A percentile compares a stretch with the other conserved stretches of the same genome.
phyloP scores from a whole-genome alignment of 2,797 vertebrate species.

The Jordanella pulchra region DNA sequence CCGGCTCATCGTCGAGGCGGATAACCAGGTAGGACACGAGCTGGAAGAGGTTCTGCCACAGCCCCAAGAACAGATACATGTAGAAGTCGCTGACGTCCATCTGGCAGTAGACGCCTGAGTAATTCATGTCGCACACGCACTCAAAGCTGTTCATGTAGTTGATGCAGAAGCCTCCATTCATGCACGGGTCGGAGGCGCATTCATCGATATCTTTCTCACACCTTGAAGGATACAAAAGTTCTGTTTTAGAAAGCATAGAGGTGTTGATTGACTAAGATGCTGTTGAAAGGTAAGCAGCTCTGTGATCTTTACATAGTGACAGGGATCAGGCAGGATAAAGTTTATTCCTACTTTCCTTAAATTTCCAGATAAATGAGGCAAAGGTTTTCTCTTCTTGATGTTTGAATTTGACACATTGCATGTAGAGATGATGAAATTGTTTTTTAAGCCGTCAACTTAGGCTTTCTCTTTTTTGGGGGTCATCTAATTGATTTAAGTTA shows the following conservation, averaged over 20 bases:
- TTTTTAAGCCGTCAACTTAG: too few species aligned
- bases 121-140: slow-evolving; percentile 87
- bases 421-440: background rate
- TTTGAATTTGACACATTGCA: background rate
- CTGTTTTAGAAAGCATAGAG: background rate
- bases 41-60: slow-evolving; percentile 96
- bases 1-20: slow-evolving; percentile 87
- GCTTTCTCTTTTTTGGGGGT: too few species aligned
- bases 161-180: slow-evolving; percentile 87
- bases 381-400: too few species aligned
- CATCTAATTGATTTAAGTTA: background rate
- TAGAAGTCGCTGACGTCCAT: slow-evolving; percentile 90
- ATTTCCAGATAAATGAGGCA: too few species aligned
- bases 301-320: too few species aligned
- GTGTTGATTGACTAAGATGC: background rate
- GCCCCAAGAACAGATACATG: slow-evolving; percentile 85
- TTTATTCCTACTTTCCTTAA: background rate
- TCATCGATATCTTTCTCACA: slow-evolving; percentile 91
- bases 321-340: background rate
- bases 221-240: slow-evolving; percentile 64
- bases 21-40: slow-evolving; percentile 89
- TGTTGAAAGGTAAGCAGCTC: background rate
- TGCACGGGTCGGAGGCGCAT: slow-evolving; percentile 86
- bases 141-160: slow-evolving; percentile 85
- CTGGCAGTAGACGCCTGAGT: slow-evolving; percentile 85